These are phyloP conservation scores for Philonicus albiceps DNA, from an alignment of 2,888 invertebrate genomes.

Conservation along the genomic window DNA sequence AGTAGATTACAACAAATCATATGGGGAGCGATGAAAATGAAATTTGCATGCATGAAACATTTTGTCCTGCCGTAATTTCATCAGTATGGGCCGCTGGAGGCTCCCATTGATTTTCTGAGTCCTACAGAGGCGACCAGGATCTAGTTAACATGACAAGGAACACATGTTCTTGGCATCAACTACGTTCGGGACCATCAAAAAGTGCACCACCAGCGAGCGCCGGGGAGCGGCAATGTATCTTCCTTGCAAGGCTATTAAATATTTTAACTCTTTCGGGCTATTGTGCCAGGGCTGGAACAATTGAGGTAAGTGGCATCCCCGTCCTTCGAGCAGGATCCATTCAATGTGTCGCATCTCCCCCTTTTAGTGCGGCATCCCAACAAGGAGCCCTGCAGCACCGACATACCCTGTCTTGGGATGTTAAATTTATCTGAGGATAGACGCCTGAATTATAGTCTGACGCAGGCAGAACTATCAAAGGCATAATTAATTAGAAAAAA, in stretches of 20 bases:
- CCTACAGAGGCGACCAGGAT: neutral
- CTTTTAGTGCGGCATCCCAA: neutral
- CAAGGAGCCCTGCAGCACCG: neutral
- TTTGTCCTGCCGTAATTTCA: neutral
- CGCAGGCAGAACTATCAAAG: neutral
- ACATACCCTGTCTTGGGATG: neutral
- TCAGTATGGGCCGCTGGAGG: neutral
- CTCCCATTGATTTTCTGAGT: neutral
- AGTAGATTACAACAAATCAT: conserved; percentile 29
- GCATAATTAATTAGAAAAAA: neutral
- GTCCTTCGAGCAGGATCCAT: neutral
- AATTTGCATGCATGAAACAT: conserved; percentile 9
- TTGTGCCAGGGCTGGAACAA: neutral
- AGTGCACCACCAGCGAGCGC: neutral
- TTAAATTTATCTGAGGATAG: neutral
- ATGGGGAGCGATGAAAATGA: neutral
- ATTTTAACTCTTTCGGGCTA: neutral
- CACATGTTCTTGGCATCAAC: conserved; percentile 21
- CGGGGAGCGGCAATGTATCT: neutral
- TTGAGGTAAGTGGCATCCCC: neutral
- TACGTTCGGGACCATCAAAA: neutral
- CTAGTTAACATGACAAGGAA: conserved; percentile 19
- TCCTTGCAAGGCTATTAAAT: conserved; percentile 9
- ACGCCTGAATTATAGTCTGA: neutral
- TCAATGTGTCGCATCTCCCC: neutral